phyloP scores from a whole-genome alignment of 2,888 invertebrate genomes.

The Silvanus unidentatus region DNA sequence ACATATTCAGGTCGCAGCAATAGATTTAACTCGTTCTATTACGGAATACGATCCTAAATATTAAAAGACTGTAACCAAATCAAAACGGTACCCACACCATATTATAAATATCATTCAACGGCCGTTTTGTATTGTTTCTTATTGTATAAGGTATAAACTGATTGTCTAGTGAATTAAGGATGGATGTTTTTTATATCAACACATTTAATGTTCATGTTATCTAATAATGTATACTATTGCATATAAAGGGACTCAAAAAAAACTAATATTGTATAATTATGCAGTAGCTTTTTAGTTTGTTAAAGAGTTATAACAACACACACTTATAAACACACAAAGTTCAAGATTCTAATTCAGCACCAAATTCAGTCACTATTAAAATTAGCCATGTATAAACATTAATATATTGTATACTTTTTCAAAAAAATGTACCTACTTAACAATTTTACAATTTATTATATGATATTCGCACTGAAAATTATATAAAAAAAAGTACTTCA shows the following conservation, averaged over 20 bases:
- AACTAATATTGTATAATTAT: background rate
- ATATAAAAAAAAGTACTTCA: too few relatives aligned
- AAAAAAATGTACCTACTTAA: too few relatives aligned
- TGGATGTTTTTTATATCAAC: conserved; percentile 4
- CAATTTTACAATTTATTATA: background rate
- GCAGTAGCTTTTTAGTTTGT: background rate
- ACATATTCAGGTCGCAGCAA: conserved; percentile 11
- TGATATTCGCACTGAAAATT: conserved; percentile 20
- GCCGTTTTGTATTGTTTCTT: conserved; percentile 11
- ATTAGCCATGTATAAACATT: background rate
- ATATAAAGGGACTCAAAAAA: conserved; percentile 22
- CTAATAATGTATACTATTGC: conserved; percentile 17
- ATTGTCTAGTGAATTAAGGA: too few relatives aligned
- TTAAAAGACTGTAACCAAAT: conserved; percentile 11
- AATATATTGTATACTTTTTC: conserved; percentile 12
- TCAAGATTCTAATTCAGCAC: conserved; percentile 12
- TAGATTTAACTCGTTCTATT: conserved; percentile 10
- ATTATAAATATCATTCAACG: conserved; percentile 18
- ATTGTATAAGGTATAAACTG: too few relatives aligned
- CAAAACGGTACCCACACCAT: conserved; percentile 1
- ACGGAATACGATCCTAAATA: background rate
- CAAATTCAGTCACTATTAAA: conserved; percentile 10
- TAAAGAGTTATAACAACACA: conserved; percentile 6
- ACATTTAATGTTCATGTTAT: conserved; percentile 2
- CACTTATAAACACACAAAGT: too few relatives aligned